Evolutionary conservation across 1,140 invertebrate genomes (phyloP).

Genomic region (Hestina assimilis): DNA sequence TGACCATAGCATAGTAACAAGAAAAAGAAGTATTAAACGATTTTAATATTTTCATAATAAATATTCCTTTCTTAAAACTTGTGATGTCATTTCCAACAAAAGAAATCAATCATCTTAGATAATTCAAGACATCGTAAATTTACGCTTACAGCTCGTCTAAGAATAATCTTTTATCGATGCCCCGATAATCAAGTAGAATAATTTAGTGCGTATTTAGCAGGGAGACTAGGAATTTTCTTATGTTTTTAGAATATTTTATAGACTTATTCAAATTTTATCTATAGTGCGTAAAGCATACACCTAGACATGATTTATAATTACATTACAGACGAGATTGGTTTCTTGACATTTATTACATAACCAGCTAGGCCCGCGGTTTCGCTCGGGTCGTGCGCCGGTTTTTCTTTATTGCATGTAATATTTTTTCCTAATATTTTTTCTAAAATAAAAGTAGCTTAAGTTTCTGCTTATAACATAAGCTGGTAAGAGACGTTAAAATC

Average conservation of each 20-base stretch:
- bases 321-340: too few species aligned
- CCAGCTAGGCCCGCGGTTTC: too few species aligned
- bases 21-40: not conserved
- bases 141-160: slow-evolving; percentile 24
- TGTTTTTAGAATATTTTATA: not conserved
- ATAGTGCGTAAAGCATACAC: too few species aligned
- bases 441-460: too few species aligned
- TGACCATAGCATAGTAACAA: too few species aligned
- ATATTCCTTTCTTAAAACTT: not conserved
- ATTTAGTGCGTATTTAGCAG: slow-evolving; percentile 16
- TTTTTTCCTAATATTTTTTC: too few species aligned
- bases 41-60: not conserved
- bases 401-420: too few species aligned
- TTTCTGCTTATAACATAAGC: too few species aligned
- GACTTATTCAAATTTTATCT: not conserved
- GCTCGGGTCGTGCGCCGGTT: too few species aligned
- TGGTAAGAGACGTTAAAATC: too few species aligned
- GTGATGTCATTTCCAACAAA: not conserved
- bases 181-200: slow-evolving; percentile 16
- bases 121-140: slow-evolving; percentile 37
- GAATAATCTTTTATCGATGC: slow-evolving; percentile 30
- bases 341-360: too few species aligned
- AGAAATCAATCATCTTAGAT: not conserved
- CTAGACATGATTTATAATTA: too few species aligned
- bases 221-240: not conserved